Base-by-base conservation (phyloP, 2,888 invertebrate species). In the Ecliptopera silaceata region DNA sequence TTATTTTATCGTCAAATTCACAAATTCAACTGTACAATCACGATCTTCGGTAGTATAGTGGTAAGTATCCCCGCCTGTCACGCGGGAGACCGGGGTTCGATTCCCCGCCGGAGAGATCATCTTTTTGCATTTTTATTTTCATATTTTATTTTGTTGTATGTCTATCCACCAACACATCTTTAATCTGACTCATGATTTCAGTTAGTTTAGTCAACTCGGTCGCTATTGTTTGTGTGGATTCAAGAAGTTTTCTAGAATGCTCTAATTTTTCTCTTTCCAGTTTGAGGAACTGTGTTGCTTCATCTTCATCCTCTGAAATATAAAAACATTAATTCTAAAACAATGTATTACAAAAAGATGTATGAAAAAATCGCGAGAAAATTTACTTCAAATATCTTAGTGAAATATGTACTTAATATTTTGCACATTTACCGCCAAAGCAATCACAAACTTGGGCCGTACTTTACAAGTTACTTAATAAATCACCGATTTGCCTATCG, bases 11-110 rank as follows among this genome's bases (percentile, higher is more conserved):
- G 13, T 12, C 12, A 34, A 12, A 12, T 41, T 2, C 22, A 43
- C 26, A 15, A 11, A 17, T 44, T 44, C 31, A 8, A 10, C 12
- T 1, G 1, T 2, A 5, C 2, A 4, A 0, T 34, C 32, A 43
- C 1, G 26, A 39, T 89, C 89, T 85, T 88, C 90, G 91, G 91
- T 91, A 91, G 91, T 91, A 91, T 91, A 92, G 91, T 91, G 91
- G 91, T 91, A 63, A 91, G 91, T 91, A 92, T 91, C 90, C 91
- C 91, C 90, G 91, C 91, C 91, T 92, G 91, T 91, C 91, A 91
- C 91, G 91, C 91, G 91, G 91, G 91, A 92, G 92, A 91, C 91
- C 91, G 90, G 91, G 91, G 91, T 92, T 92, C 91, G 91, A 91
- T 91, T 91, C 91, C 91, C 39, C 49, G 41, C 41, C 41, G 32